Evolutionary conservation across 2,113 vertebrate species (phyloP), one percentile per base, ranked within the genome.

Genomic region (Anhinga anhinga): DNA sequence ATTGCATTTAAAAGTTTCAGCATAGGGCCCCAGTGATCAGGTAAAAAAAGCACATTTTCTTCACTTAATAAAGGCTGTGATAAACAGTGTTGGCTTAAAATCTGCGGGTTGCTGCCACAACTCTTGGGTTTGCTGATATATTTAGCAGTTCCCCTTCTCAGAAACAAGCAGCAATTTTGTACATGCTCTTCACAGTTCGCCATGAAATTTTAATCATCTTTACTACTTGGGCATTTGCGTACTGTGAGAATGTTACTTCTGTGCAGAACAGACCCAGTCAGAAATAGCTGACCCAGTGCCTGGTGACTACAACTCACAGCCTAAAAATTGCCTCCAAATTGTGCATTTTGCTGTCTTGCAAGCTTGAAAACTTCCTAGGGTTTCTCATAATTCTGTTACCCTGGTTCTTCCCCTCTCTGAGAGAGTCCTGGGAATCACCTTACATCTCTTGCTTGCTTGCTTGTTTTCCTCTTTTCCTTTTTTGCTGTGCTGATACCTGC

Each of bases 151-250:
- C 45, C 29, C 5, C 10, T 85, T 85, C 93, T 95, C 45, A 65
- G 91, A 97, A 96, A 59, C 66, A 94, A 73, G 91, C 58, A 85
- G 49, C 8, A 76, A 82, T 95, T 94, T 94, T 82, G 27, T 94
- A 85, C 44, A 32, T 61, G 73, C 73, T 95, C 30, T 91, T 96
- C 93, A 88, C 93, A 82, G 83, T 96, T 96, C 87, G 84, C 47
- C 63, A 93, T 96, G 95, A 95, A 96, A 96, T 91, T 93, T 96
- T 96, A 96, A 96, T 95, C 82, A 49, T 94, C 80, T 79, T 85
- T 87, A 85, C 93, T 95, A 56, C 95, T 94, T 87, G 86, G 81
- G 84, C 1, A 26, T 94, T 93, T 69, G 86, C 11, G 13, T 92
- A 65, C 78, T 90, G 95, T 0, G 4, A 73, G 82, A 93, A 67